Base-by-base conservation (phyloP, 2,113 vertebrate genomes). In the Scophthalmus maximus region DNA sequence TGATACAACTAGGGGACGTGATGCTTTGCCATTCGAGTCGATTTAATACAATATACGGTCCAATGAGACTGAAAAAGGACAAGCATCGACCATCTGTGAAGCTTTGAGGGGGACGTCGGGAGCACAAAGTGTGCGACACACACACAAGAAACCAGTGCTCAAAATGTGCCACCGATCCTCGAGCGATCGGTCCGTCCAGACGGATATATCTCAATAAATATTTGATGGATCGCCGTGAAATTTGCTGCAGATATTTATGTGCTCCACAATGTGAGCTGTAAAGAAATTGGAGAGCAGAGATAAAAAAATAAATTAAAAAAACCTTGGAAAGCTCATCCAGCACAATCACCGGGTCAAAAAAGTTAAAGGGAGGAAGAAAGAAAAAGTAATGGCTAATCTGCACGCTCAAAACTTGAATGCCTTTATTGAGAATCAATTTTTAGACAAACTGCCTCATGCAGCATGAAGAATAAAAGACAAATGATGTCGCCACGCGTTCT, bases 171-270 rank as follows among this genome's bases (percentile, higher is more conserved):
- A 47, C 20, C 46, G 8, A 20, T 15, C 36, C 36, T 15, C 10
- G 44, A 47, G 44, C n/a, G 20, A 47, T 47, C 2, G n/a, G 20
- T 22, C 44, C 3, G 44, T 22, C 3, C 44, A 22, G n/a, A 47
- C n/a, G 20, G 20, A 47, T 22, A 47, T 47, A 22, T 20, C 20
- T 47, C 44, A 0, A 20, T 26, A 15, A 26, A 15, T 26, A 26
- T 51, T 51, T 51, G 49, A 51, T 51, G 49, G 49, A 26, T 25
- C 8, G 49, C 44, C 44, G 22, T 47, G 44, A 47, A 47, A 47
- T 20, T 22, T 47, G 8, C 7, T 22, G 18, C 42, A 44, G 42
- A 44, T n/a, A n/a, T 8, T 1, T n/a, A 44, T 17, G 36, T 40
- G 36, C 44, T 47, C 44, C 14, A 9, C n/a, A 17, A 17, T 40